Evolutionary conservation across 2,113 vertebrate species (phyloP).

Genomic region (Nesogale talazaci): DNA sequence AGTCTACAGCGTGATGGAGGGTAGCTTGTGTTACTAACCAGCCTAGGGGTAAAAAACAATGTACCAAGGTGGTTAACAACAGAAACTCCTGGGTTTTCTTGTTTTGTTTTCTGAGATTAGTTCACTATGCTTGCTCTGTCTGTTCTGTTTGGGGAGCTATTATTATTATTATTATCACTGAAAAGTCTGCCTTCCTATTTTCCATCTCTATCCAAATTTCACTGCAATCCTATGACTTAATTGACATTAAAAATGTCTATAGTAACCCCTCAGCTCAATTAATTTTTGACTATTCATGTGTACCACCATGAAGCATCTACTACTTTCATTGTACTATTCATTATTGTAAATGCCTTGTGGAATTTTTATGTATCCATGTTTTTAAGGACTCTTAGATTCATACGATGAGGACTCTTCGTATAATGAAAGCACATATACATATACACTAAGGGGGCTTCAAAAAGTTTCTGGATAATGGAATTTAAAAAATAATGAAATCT

Average conservation of each 20-base stretch:
- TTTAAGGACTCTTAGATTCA: background rate
- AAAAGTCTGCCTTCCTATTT: background rate
- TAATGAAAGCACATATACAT: background rate
- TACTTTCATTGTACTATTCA: background rate
- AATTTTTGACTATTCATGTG: background rate
- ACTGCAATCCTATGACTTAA: background rate
- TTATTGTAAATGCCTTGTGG: background rate
- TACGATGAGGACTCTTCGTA: background rate
- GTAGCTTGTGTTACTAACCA: background rate
- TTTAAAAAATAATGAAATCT: no score
- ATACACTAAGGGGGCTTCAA: no score
- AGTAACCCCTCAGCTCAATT: background rate
- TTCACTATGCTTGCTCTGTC: background rate
- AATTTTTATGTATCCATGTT: background rate
- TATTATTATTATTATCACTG: no score
- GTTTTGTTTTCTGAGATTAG: background rate
- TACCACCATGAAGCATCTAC: background rate
- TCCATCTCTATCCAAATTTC: background rate
- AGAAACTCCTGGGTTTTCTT: background rate
- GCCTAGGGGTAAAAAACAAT: background rate
- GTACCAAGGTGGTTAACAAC: conserved; percentile 17
- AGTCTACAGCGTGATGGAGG: background rate
- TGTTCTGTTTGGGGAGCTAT: no score
- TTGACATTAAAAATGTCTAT: conserved; percentile 17
- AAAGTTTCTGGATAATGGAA: no score